A percentile compares a stretch with the other conserved stretches of the same genome.
These are phyloP conservation scores for Odontophorus gujanensis DNA, from an alignment of 2,113 vertebrate species.

Conservation along the genomic window DNA sequence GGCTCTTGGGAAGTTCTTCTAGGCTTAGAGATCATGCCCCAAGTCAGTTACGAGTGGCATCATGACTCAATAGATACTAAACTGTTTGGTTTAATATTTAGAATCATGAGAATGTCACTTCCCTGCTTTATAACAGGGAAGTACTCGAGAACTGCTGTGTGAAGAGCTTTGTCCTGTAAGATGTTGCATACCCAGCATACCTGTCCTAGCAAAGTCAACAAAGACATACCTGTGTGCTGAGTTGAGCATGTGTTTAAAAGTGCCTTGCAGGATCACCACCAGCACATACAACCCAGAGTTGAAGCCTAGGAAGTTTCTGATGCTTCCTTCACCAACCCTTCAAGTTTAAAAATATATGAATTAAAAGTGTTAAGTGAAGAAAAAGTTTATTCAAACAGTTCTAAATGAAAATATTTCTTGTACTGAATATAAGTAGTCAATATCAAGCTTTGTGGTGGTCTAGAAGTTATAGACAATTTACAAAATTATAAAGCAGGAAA, in stretches of 20 bases:
- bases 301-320: background rate
- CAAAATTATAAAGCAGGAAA: background rate
- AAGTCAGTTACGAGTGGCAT: slow-evolving; percentile 3
- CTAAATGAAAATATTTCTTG: background rate
- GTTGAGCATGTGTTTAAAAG: background rate
- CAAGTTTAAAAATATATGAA: background rate
- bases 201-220: slow-evolving; percentile 31
- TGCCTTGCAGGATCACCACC: background rate
- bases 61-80: slow-evolving; percentile 67
- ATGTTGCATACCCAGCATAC: slow-evolving; percentile 52
- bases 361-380: background rate
- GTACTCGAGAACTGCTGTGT: slow-evolving; percentile 20
- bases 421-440: background rate
- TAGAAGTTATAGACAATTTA: background rate
- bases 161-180: slow-evolving; percentile 18
- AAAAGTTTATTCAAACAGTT: background rate
- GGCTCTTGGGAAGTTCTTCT: slow-evolving; percentile 9
- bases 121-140: slow-evolving; percentile 34
- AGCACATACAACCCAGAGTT: background rate
- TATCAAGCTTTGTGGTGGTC: background rate
- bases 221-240: slow-evolving; percentile 40
- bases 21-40: slow-evolving; percentile 44
- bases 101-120: slow-evolving; percentile 30
- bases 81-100: slow-evolving; percentile 43
- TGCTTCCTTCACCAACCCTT: background rate